phyloP scores from a whole-genome alignment of 2,113 vertebrate species.

The Bujurquina vittata region DNA sequence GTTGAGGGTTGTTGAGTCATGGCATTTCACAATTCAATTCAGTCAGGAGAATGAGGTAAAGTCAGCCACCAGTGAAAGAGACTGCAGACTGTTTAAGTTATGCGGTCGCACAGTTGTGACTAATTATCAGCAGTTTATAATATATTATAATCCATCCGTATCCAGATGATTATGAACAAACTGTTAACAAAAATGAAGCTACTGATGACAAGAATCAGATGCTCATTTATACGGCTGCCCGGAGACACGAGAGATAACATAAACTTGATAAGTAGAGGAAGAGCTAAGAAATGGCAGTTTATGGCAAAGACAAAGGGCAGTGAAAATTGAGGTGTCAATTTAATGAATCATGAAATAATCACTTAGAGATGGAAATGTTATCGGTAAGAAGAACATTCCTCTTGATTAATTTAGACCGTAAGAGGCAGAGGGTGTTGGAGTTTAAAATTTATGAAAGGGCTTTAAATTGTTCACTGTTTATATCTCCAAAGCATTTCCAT shows the following conservation, averaged over 20 bases:
- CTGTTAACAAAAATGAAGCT: constrained; percentile 27
- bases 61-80: neutral
- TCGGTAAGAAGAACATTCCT: constrained; percentile 26
- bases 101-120: constrained; percentile 9
- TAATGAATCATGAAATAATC: constrained; percentile 56
- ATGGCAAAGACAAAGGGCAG: constrained; percentile 32
- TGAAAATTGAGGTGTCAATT: constrained; percentile 28
- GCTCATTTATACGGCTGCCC: constrained; percentile 36
- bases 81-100: neutral
- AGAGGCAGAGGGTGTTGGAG: constrained; percentile 4
- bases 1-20: neutral
- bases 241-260: constrained; percentile 25
- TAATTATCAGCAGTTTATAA: constrained; percentile 8
- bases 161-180: constrained; percentile 32
- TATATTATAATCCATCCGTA: constrained; percentile 12
- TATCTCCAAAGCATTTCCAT: neutral
- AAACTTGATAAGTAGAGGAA: constrained; percentile 28
- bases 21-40: constrained; percentile 12
- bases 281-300: constrained; percentile 32
- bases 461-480: constrained; percentile 20
- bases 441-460: neutral
- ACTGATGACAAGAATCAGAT: constrained; percentile 32
- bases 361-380: constrained; percentile 38
- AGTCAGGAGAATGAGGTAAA: neutral
- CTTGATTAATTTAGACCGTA: constrained; percentile 31